A percentile compares a stretch with the other conserved stretches of the same genome.
Evolutionary conservation across 2,797 vertebrate species (phyloP).

Genomic region (Cyprinella venusta): DNA sequence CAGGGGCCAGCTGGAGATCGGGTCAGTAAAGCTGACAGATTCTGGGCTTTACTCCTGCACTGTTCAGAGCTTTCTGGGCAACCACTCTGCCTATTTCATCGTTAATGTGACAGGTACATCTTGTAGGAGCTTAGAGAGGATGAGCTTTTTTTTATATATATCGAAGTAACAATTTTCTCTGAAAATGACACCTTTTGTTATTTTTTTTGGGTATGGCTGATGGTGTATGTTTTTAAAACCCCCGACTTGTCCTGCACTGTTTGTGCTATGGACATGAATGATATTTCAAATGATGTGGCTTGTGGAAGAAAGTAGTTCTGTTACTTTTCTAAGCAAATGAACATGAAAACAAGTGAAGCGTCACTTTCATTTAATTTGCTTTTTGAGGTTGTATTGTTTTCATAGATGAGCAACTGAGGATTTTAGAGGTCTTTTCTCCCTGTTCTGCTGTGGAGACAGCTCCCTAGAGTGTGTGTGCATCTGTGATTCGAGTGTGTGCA

Average conservation of each 20-base stretch:
- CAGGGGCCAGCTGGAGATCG: constrained; percentile 88
- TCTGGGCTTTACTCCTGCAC: constrained; percentile 89
- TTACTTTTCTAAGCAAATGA: neutral
- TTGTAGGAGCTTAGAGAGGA: constrained; percentile 29
- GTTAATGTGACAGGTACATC: constrained; percentile 89
- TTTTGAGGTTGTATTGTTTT: neutral
- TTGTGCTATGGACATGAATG: neutral
- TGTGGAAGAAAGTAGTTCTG: neutral
- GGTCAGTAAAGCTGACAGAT: constrained; percentile 85
- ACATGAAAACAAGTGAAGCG: neutral
- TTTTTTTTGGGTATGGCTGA: neutral
- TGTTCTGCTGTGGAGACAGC: constrained; percentile 25
- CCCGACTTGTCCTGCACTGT: neutral
- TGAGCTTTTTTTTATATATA: neutral
- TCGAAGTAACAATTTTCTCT: neutral
- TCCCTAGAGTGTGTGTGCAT: neutral
- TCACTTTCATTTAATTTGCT: too few relatives aligned
- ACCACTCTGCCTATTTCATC: constrained; percentile 87
- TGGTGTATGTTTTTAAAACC: neutral
- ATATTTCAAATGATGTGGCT: neutral
- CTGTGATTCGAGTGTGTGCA: constrained; percentile 18
- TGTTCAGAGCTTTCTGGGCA: constrained; percentile 84
- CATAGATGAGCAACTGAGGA: neutral
- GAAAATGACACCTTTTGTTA: neutral
- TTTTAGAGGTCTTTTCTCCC: neutral